Evolutionary conservation across 2,888 invertebrate species (phyloP).

Genomic region (Stenolophus ochropezus): DNA sequence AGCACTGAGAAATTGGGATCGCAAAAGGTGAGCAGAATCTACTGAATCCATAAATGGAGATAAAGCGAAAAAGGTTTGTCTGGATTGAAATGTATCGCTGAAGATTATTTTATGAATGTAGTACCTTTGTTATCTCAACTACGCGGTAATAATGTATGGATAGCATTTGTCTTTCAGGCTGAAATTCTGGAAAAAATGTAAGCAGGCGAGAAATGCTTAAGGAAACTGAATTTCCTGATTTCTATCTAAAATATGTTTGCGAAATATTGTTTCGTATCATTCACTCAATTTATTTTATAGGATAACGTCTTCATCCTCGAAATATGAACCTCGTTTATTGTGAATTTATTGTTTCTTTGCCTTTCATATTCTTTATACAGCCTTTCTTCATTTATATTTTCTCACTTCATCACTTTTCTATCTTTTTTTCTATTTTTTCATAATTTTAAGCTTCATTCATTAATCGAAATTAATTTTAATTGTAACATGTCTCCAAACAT

Average conservation of each 20-base stretch:
- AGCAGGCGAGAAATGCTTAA: slow-evolving; percentile 16
- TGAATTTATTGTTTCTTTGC: slow-evolving; percentile 12
- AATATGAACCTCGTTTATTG: neutral
- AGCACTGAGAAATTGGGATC: slow-evolving; percentile 36
- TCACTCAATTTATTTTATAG: slow-evolving; percentile 21
- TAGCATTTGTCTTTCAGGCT: slow-evolving; percentile 15
- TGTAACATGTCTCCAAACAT: too few species aligned
- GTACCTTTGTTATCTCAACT: slow-evolving; percentile 15
- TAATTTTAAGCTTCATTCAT: too few species aligned
- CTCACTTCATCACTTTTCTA: neutral
- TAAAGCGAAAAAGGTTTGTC: slow-evolving; percentile 35
- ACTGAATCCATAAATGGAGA: slow-evolving; percentile 41
- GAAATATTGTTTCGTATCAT: slow-evolving; percentile 34
- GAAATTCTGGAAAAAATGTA: slow-evolving; percentile 9
- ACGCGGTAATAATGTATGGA: slow-evolving; percentile 10
- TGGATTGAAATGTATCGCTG: slow-evolving; percentile 37
- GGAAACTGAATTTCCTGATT: slow-evolving; percentile 22
- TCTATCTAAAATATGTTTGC: slow-evolving; percentile 20
- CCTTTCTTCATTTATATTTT: neutral
- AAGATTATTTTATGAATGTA: slow-evolving; percentile 36
- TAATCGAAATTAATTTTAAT: too few species aligned
- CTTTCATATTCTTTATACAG: neutral
- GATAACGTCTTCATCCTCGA: neutral
- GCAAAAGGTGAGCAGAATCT: neutral
- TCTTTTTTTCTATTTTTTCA: neutral